Evolutionary conservation across 2,888 invertebrate genomes (phyloP).

Genomic region (Anarsia innoxiella): DNA sequence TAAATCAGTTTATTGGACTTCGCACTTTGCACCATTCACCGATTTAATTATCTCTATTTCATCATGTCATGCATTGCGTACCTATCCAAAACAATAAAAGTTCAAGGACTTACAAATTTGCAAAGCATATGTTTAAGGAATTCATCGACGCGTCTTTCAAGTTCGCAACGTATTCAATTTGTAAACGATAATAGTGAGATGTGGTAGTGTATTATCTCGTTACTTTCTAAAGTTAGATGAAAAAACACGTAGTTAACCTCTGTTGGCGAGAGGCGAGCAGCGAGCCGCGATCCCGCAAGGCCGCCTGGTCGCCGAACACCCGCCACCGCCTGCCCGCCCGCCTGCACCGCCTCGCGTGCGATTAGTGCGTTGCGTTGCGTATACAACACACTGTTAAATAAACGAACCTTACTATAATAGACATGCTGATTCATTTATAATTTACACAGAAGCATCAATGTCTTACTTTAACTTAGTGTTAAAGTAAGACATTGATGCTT

Average conservation of each 20-base stretch:
- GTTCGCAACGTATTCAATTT: too few relatives aligned
- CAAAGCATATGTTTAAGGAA: too few relatives aligned
- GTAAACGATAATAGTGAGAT: constrained; percentile 33
- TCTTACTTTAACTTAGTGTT: too few relatives aligned
- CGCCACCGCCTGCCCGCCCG: constrained; percentile 21
- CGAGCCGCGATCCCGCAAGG: constrained; percentile 59
- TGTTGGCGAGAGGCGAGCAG: constrained; percentile 63
- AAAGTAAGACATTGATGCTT: too few relatives aligned
- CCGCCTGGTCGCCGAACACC: constrained; percentile 52
- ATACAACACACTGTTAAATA: too few relatives aligned
- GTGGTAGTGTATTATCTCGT: constrained; percentile 41
- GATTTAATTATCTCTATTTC: constrained; percentile 13
- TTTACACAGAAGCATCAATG: too few relatives aligned
- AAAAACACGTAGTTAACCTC: constrained; percentile 71
- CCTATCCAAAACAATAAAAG: too few relatives aligned
- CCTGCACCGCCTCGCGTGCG: constrained; percentile 22
- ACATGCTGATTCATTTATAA: constrained; percentile 10
- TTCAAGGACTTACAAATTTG: constrained; percentile 13
- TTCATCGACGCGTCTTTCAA: too few relatives aligned
- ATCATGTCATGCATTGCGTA: constrained; percentile 10
- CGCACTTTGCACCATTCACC: too few relatives aligned
- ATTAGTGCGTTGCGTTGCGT: constrained; percentile 25
- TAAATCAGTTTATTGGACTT: too few relatives aligned
- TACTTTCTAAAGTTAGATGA: constrained; percentile 73
- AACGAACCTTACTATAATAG: constrained; percentile 6